phyloP scores from a whole-genome alignment of 2,113 vertebrate species.

The Choloepus hoffmanni region DNA sequence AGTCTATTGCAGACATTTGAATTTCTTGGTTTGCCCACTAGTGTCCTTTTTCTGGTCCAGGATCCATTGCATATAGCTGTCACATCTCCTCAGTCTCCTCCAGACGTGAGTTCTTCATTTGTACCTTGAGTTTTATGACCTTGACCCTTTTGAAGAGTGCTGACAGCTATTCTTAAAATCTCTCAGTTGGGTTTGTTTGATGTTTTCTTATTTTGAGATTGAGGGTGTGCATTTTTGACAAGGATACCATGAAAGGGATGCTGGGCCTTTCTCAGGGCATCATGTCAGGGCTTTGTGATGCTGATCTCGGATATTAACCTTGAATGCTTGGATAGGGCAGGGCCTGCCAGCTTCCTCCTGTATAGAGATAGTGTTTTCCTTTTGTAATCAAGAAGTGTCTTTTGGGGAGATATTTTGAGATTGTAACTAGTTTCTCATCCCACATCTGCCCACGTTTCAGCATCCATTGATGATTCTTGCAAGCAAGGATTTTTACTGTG shows the following conservation, averaged over 20 bases:
- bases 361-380: neutral
- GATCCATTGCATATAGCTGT: neutral
- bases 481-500: neutral
- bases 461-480: neutral
- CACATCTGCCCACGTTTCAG: neutral
- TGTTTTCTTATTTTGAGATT: neutral
- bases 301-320: neutral
- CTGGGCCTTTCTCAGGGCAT: neutral
- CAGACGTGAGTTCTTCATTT: neutral
- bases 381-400: neutral
- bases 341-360: neutral
- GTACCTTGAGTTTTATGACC: neutral
- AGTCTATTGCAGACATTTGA: neutral
- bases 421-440: neutral
- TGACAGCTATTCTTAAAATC: neutral
- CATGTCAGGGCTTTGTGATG: too few species aligned
- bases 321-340: neutral
- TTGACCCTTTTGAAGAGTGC: neutral
- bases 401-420: neutral
- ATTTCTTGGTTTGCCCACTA: neutral
- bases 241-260: neutral
- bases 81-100: neutral
- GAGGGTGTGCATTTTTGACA: neutral
- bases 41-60: neutral
- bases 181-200: neutral